Base-by-base conservation (phyloP, 2,797 vertebrate genomes). In the Trachurus trachurus region DNA sequence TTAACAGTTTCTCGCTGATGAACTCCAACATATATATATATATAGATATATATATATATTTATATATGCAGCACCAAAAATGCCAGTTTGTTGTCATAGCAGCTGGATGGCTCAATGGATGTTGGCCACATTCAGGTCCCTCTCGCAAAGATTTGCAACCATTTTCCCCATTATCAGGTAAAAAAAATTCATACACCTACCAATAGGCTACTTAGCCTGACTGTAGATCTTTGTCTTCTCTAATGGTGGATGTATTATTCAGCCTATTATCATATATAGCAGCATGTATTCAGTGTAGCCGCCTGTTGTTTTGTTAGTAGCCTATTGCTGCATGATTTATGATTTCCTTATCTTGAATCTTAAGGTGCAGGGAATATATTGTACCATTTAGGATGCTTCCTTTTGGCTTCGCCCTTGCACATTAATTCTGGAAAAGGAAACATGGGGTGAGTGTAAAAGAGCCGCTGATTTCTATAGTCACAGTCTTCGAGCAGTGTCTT, bases 381-480 rank as follows among this genome's bases (percentile, higher is more conserved):
- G 52, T 40, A 44, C 13, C 19, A 31, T 21, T 42, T 12, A 50
- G 19, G 15, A 17, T 75, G 45, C 77, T 59, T 70, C 15, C 15
- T 45, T 21, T 58, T 71, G n/a, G 15, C 42, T 62, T 71, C 34
- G 67, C 69, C 19, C 66, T 52, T 57, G 37, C 31, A 59, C 26
- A 74, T 26, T 45, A 39, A 52, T 71, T 81, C 49, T 63, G 75
- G 70, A 61, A 57, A 54, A 67, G 52, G 16, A 59, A 54, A 74
- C 29, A 58, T 56, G 56, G 6, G 49, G 17, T 53, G 34, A 11
- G 34, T 70, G 62, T 59, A 52, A 19, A 71, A 64, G 16, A 70
- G 47, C 13, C 76, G 71, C 44, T 68, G 76, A 85, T 80, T 80
- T 78, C 16, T 53, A 45, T 53, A 66, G 50, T 59, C 50, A 4